These are phyloP conservation scores for Brachypteracias leptosomus DNA, from an alignment of 2,113 vertebrate genomes.

Conservation along the genomic window DNA sequence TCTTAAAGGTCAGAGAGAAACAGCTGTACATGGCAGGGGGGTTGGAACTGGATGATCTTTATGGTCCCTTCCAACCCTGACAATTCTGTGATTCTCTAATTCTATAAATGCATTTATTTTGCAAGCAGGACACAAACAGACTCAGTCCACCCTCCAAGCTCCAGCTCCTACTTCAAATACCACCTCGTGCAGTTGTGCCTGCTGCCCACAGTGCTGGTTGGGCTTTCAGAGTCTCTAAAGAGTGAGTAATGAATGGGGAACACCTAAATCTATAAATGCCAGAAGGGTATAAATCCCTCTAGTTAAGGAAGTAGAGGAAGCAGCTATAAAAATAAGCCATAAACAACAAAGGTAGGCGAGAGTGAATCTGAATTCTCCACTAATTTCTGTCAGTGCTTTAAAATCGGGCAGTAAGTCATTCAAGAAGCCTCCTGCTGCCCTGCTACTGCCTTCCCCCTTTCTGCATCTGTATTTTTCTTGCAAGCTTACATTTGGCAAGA, in stretches of 20 bases:
- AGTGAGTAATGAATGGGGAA: background rate
- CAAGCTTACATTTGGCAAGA: background rate
- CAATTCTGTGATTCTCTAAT: too few relatives aligned
- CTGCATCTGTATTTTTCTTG: background rate
- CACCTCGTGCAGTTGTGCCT: background rate
- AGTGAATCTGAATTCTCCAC: background rate
- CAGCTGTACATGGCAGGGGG: too few relatives aligned
- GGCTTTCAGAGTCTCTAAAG: background rate
- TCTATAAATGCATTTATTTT: background rate
- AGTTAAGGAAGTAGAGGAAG: background rate
- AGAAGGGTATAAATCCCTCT: background rate
- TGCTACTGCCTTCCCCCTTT: background rate
- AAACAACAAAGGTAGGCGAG: background rate
- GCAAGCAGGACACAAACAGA: background rate
- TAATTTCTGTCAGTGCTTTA: conserved; percentile 24
- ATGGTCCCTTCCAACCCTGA: too few relatives aligned
- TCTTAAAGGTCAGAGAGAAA: too few relatives aligned
- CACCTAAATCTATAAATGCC: background rate
- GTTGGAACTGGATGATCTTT: too few relatives aligned
- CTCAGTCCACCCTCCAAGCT: background rate
- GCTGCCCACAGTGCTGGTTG: background rate
- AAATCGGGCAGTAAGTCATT: background rate
- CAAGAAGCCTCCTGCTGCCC: background rate
- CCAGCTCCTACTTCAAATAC: background rate
- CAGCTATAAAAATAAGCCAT: conserved; percentile 20